Base-by-base conservation (phyloP, 2,797 vertebrate genomes). In the Gymnoscopelus microlampas region DNA sequence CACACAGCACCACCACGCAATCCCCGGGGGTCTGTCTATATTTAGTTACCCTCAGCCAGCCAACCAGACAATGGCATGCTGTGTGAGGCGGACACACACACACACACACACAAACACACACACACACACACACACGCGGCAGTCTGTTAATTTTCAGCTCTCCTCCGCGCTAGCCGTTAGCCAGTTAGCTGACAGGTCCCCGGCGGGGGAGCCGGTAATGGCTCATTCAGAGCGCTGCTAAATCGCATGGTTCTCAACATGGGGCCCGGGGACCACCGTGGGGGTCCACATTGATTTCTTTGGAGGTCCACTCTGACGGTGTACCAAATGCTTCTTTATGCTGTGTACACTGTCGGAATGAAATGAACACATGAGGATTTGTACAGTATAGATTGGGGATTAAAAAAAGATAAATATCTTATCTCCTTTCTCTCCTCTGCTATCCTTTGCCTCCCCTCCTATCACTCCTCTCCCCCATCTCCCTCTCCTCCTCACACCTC, bases 61-160 rank as follows among this genome's bases (percentile, higher is more conserved):
- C 81, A 9, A 14, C 62, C 91, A 80, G 49, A 96, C 95, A 96
- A 93, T 95, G 93, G 93, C 92, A 77, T 35, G 93, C 94, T 95
- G 94, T 95, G 93, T 95, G 47, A 49, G 60, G 11, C 39, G 9
- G 66, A 92, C 91, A 51, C 12, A 51, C 12, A 51, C 35, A 39
- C 35, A 39, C 35, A 39, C 35, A 9, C n/a, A 23, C n/a, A 9
- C n/a, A 23, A 4, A 9, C n/a, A 23, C n/a, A 4, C n/a, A 51
- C 12, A 51, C 12, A 51, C 12, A n/a, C 12, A 51, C 12, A 51
- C 12, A 51, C 92, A 88, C 91, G 91, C 91, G 89, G 92, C 90
- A 87, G 91, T 81, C 90, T 90, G 92, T 95, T 95, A 93, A 95
- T 95, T 95, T 95, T 94, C 93, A 94, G 93, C 95, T 93, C 93